phyloP scores from a whole-genome alignment of 2,888 invertebrate species.

The Sycophila texana region DNA sequence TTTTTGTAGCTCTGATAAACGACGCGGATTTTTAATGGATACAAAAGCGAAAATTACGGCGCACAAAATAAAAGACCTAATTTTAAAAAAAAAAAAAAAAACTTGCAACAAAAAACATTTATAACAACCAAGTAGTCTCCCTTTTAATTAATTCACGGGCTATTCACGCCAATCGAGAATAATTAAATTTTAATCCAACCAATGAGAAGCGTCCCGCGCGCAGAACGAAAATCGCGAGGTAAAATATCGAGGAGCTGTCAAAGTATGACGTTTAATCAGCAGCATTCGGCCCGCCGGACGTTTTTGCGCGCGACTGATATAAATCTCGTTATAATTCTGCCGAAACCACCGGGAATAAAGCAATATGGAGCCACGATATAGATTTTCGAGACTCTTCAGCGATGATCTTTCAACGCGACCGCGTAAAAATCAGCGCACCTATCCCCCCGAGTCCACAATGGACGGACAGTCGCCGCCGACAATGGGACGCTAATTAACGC shows the following conservation, averaged over 20 bases:
- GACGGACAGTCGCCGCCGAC: constrained; percentile 57
- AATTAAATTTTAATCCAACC: constrained; percentile 30
- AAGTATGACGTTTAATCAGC: constrained; percentile 48
- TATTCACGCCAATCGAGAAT: not conserved
- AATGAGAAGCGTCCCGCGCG: constrained; percentile 9
- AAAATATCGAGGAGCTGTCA: constrained; percentile 23
- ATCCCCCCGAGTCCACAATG: constrained; percentile 46
- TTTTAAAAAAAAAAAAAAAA: too few relatives aligned
- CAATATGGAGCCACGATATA: not conserved
- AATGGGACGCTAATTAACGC: constrained; percentile 61
- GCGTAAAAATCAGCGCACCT: constrained; percentile 38
- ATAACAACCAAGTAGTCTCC: too few relatives aligned
- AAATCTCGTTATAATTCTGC: constrained; percentile 33
- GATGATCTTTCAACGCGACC: not conserved
- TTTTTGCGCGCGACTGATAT: constrained; percentile 15
- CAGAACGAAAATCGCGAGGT: not conserved
- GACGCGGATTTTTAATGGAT: too few relatives aligned
- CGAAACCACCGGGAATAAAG: constrained; percentile 1
- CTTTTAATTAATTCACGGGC: too few relatives aligned
- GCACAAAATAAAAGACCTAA: too few relatives aligned
- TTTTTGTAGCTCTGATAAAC: too few relatives aligned
- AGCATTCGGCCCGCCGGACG: not conserved
- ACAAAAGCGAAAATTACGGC: too few relatives aligned
- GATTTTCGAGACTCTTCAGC: constrained; percentile 28
- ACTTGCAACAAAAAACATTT: too few relatives aligned